These are phyloP conservation scores for Corydoras sp. DNA, from an alignment of 2,113 vertebrate genomes.

Conservation along the genomic window DNA sequence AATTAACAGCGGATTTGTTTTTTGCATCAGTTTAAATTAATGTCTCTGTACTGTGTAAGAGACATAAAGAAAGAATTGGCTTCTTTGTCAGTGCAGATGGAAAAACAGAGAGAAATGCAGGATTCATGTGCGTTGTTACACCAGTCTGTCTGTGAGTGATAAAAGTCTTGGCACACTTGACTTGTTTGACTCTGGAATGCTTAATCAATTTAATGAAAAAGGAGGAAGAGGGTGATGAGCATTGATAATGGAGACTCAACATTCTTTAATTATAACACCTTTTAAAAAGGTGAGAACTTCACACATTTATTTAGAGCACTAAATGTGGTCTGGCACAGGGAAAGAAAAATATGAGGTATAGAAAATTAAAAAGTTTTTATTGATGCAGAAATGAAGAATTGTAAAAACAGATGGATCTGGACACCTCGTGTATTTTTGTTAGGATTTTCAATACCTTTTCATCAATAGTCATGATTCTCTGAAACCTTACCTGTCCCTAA, in stretches of 20 bases:
- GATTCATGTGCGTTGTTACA: not conserved
- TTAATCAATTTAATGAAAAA: constrained; percentile 7
- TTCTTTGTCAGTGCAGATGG: not conserved
- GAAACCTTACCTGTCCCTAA: not conserved
- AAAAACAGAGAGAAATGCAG: not conserved
- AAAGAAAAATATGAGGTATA: not conserved
- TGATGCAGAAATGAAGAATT: not conserved
- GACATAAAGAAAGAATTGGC: not conserved
- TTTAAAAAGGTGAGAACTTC: not conserved
- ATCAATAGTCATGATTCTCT: not conserved
- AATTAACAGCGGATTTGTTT: too few species aligned
- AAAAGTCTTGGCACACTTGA: not conserved
- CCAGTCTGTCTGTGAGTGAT: not conserved
- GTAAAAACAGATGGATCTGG: not conserved
- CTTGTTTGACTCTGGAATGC: not conserved
- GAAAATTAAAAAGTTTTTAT: not conserved
- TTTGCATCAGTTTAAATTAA: too few species aligned
- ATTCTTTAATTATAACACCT: not conserved
- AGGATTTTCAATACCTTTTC: not conserved
- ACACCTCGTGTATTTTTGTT: not conserved
- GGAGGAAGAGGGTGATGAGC: not conserved
- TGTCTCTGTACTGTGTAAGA: too few species aligned
- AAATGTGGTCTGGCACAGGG: not conserved
- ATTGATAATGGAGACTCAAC: not conserved
- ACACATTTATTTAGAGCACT: not conserved